Evolutionary conservation across 64 coral and sea anemone species (phyloP).

Genomic region (Dendronephthya gigantea): DNA sequence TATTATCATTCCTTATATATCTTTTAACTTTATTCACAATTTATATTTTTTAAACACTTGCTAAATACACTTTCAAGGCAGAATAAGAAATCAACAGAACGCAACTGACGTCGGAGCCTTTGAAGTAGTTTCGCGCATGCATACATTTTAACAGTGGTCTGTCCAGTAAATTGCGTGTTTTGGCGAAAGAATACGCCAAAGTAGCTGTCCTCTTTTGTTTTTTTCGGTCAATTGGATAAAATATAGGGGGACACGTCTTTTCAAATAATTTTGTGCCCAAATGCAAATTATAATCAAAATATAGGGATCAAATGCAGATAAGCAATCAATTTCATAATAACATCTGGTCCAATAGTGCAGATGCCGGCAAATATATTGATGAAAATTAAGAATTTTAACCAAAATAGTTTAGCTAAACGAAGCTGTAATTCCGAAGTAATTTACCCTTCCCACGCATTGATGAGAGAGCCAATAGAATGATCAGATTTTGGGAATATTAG

Average conservation of each 20-base stretch:
- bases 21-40: neutral
- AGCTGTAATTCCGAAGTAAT: neutral
- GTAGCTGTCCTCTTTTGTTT: too few species aligned
- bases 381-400: neutral
- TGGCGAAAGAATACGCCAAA: too few species aligned
- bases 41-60: neutral
- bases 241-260: too few species aligned
- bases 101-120: too few species aligned
- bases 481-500: neutral
- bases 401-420: neutral
- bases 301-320: neutral
- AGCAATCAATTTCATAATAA: neutral
- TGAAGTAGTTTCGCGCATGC: too few species aligned
- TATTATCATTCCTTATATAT: neutral
- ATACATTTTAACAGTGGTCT: too few species aligned
- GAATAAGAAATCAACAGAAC: too few species aligned
- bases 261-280: too few species aligned
- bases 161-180: too few species aligned
- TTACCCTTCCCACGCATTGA: constrained; percentile 12
- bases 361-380: neutral
- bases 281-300: neutral
- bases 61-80: neutral
- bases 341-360: neutral
- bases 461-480: neutral
- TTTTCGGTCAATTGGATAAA: too few species aligned